Evolutionary conservation across 2,888 invertebrate genomes (phyloP).

Genomic region (Fissipunctia ypsillon): DNA sequence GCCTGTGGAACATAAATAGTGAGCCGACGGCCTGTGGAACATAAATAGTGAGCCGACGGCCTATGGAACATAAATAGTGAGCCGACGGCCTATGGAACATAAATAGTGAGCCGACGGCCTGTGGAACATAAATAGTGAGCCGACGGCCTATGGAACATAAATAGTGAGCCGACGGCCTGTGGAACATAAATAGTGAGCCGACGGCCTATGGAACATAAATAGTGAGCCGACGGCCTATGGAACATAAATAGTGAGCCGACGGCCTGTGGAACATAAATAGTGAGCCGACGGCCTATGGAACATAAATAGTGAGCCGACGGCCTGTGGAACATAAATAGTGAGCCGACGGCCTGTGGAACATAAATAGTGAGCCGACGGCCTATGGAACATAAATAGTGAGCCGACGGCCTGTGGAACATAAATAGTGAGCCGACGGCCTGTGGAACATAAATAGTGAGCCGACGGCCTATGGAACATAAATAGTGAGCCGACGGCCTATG

Average conservation of each 20-base stretch:
- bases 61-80: too few species aligned
- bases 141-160: too few species aligned
- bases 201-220: too few species aligned
- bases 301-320: neutral
- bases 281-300: neutral
- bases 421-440: neutral
- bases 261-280: too few species aligned
- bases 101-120: neutral
- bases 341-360: neutral
- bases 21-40: neutral
- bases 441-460: neutral
- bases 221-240: neutral
- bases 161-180: neutral
- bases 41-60: neutral
- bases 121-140: constrained; percentile 2
- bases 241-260: neutral
- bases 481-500: neutral
- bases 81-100: too few species aligned
- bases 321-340: too few species aligned
- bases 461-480: too few species aligned
- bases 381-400: too few species aligned
- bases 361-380: neutral
- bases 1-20: too few species aligned
- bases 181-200: neutral
- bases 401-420: too few species aligned